These are phyloP conservation scores for Oceanodroma tethys DNA, from an alignment of 2,113 vertebrate genomes.

Conservation along the genomic window DNA sequence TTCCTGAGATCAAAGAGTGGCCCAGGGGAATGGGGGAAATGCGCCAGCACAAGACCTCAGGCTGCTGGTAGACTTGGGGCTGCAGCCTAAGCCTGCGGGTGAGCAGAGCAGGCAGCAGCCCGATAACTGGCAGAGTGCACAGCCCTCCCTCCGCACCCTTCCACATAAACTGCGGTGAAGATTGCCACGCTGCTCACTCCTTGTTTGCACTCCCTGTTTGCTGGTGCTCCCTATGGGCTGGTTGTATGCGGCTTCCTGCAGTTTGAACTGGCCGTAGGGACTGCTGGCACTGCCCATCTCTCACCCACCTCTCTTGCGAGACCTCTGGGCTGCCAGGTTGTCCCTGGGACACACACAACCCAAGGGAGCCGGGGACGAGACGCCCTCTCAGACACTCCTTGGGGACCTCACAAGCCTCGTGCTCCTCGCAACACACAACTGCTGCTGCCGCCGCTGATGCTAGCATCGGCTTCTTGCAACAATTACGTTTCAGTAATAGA, in stretches of 20 bases:
- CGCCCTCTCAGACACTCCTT: background rate
- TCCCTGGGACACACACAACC: background rate
- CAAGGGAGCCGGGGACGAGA: background rate
- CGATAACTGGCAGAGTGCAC: fast-evolving
- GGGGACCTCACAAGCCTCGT: background rate
- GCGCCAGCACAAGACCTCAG: no score
- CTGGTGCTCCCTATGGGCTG: fast-evolving
- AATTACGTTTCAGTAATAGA: background rate
- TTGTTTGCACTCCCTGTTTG: background rate
- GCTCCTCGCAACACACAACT: background rate
- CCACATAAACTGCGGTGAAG: fast-evolving
- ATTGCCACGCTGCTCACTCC: fast-evolving
- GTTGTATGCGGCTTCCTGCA: background rate
- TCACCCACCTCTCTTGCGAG: fast-evolving
- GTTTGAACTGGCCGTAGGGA: background rate
- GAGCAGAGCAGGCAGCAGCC: background rate
- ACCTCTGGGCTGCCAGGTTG: background rate
- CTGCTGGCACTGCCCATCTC: background rate
- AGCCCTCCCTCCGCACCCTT: background rate
- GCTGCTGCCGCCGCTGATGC: background rate
- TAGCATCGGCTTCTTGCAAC: background rate
- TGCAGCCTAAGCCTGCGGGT: background rate
- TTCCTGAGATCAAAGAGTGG: no score
- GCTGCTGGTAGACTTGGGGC: background rate
- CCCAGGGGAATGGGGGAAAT: no score